Evolutionary conservation across 1,140 invertebrate genomes (phyloP), one percentile per base, ranked within the genome.

Genomic region (Heliconius hermathena): DNA sequence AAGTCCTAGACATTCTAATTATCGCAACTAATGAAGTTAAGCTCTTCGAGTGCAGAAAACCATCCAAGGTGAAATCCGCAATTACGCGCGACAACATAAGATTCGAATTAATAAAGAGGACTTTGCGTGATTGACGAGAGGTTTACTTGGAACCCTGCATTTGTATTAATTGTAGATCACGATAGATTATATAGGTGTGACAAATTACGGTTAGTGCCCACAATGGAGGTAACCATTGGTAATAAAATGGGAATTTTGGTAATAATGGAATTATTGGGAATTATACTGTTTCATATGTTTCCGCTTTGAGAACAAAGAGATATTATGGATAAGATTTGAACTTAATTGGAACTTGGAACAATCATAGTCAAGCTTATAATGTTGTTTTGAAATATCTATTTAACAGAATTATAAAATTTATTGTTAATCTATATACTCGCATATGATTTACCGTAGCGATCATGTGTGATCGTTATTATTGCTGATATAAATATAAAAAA

Each of bases 91-190:
- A 72, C 71, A 38, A 72, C 38, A 36, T 72, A 72, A 72, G 71
- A 75, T 79, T 66, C 54, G 38, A 76, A 41, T 79, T 82, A 81
- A 81, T 82, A 82, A 82, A 75, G 66, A 76, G 77, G 82, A 71
- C 78, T 80, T 76, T 82, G 71, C 70, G 78, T 83, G 84, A 85
- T 73, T 80, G 81, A 82, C 76, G 74, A 73, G 54, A 60, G 77
- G 41, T 74, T 79, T 75, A 75, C 52, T 74, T 71, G 73, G 54
- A 54, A 52, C 49, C 49, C 8, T 8, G 49, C 49, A 20, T 60
- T 60, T 60, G 8, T 60, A 60, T 60, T 60, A 60, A 60, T 60
- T 60, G 54, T 60, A 60, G 54, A 60, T 60, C 54, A 60, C n/a
- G 54, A 60, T n/a, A 60, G 54, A 60, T 60, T 60, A 60, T 60